Base-by-base conservation (phyloP, 2,113 vertebrate genomes). In the Phalacrocorax carbo region DNA sequence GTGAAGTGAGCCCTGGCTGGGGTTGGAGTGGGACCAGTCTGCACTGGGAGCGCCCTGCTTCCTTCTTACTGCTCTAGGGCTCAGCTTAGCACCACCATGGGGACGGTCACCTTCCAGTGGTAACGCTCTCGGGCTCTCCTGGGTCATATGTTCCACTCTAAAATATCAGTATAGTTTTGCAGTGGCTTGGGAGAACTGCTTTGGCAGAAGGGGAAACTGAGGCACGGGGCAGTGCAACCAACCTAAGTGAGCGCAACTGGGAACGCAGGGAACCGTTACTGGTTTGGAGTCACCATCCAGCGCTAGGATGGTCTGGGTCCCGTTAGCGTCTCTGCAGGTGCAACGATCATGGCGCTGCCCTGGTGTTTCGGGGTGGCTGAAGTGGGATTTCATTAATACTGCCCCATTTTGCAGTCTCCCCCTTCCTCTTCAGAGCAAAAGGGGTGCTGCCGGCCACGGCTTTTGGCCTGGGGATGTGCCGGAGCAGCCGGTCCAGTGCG, bases 401-500 rank as follows among this genome's bases (percentile, higher is more conserved):
- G 7, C 14, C 68, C 40, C 23, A 0, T 44, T 71, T 75, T 3
- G 44, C 68, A 34, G 49, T 36, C n/a, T 68, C 20, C 17, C 20
- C 32, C 1, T 40, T 30, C 18, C 48, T 32, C 55, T 61, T 17
- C 27, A 5, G 62, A 61, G 44, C 46, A 25, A 8, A 23, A 40
- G 9, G 21, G 80, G 17, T 6, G n/a, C 71, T 54, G 30, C n/a
- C 23, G 38, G 44, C 60, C 2, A 0, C 2, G 1, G 14, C 2
- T 0, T 11, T 34, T 23, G 44, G 34, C 25, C 46, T 25, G 54
- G 51, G 64, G 25, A 17, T 2, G 69, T 11, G 18, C 71, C 4
- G 10, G 68, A 52, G 78, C 38, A 9, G 89, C 44, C 1, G 9
- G 7, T 16, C n/a, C 2, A 9, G 10, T 7, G 26, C 3, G 0